Evolutionary conservation across 2,113 vertebrate genomes (phyloP), one percentile per base, ranked within the genome.

Genomic region (Oncorhynchus clarkii): DNA sequence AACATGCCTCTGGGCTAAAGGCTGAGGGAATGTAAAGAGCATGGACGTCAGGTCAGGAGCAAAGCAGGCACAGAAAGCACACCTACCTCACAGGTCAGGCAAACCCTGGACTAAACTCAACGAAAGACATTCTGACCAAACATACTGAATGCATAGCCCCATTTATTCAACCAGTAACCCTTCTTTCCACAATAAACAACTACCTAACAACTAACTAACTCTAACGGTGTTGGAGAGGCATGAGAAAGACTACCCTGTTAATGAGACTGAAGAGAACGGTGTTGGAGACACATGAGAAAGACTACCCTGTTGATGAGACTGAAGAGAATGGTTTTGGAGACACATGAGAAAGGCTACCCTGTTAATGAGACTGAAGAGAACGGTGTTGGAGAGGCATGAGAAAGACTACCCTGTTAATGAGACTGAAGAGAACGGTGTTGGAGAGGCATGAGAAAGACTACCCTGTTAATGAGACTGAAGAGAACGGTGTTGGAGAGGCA

Each of bases 121-220:
- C 5, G 57, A 59, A 20, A 76, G 26, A 66, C 11, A 13, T 16
- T 67, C 79, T 57, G 62, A 67, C 54, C 31, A 64, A 68, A 74
- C 69, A 68, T 71, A 77, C 79, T 80, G 24, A 76, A 64, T 80
- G 24, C 71, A 64, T 31, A 65, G n/a, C 34, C 48, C 34, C 18
- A 22, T 45, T 11, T 9, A 45, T 14, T 72, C 70, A 68, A 68
- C n/a, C 29, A 78, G 51, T 67, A 60, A 12, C 57, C 64, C 70
- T 78, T 78, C 64, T 45, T 81, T 69, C 70, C 68, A 80, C 78
- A 60, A 73, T 54, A 80, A 59, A 65, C 45, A 75, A 70, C 76
- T 29, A 74, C 22, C n/a, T n/a, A n/a, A n/a, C n/a, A n/a, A n/a
- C n/a, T n/a, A n/a, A n/a, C n/a, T n/a, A n/a, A n/a, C n/a, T n/a